Conservation (phyloP, 2,797 vertebrate genomes). For the Momotus momota region DNA sequence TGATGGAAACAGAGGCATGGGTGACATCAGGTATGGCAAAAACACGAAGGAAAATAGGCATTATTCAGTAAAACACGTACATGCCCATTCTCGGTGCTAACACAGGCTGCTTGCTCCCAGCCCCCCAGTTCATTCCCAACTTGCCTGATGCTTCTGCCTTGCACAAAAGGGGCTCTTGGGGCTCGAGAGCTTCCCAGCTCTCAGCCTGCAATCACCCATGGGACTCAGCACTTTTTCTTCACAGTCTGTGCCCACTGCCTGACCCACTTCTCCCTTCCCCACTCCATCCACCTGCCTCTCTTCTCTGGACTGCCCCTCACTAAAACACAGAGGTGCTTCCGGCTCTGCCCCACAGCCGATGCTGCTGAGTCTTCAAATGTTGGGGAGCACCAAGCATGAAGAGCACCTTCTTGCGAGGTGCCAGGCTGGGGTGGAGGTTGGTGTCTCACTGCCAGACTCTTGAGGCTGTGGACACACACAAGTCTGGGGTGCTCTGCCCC, state of each 20-base stretch:
- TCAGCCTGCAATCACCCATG: background rate
- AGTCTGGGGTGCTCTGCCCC: background rate
- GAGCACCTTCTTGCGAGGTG: background rate
- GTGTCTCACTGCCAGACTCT: background rate
- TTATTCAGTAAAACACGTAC: background rate
- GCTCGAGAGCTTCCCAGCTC: background rate
- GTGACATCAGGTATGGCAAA: background rate
- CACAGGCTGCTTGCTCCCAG: background rate
- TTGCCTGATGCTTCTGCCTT: background rate
- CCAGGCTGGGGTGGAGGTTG: background rate
- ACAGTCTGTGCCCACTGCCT: accelerated
- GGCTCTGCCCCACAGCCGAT: background rate
- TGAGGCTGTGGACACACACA: background rate
- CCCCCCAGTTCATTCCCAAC: accelerated
- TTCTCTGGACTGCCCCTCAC: accelerated
- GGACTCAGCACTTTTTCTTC: background rate
- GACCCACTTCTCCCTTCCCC: background rate
- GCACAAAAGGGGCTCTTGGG: accelerated
- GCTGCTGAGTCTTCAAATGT: background rate
- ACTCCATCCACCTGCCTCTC: accelerated
- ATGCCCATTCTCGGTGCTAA: background rate
- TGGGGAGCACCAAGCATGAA: background rate
- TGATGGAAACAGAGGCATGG: background rate
- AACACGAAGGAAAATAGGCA: background rate
- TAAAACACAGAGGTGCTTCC: background rate